Evolutionary conservation across 2,888 invertebrate species (phyloP), one percentile per base, ranked within the genome.

Genomic region (Anaspis maculata): DNA sequence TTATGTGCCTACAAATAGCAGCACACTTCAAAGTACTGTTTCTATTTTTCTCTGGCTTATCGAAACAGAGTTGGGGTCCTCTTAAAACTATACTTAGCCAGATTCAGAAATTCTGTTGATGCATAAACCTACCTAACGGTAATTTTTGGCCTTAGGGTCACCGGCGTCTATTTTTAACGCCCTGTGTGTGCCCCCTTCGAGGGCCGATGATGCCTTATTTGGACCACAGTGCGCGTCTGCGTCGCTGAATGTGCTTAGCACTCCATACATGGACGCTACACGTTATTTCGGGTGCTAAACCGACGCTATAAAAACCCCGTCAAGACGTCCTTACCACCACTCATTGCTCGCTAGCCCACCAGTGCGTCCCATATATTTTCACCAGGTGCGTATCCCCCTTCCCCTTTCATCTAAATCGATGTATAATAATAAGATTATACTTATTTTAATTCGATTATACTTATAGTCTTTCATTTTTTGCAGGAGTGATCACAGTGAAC

Each of bases 241-340:
- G 62, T 60, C 59, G 51, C 47, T 51, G n/a, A n/a, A n/a, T n/a
- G 48, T 45, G 48, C 52, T 49, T 34, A 38, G 27, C 60, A 50
- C 45, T 41, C 63, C 62, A 57, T 64, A 62, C 57, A 62, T 59
- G 62, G 62, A 46, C 48, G 52, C 54, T 50, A 45, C 41, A 35
- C 48, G 54, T 56, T 60, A 59, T 60, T 58, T 54, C 51, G 53
- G 53, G 48, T n/a, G n/a, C n/a, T 49, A 41, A 48, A 34, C 36
- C 48, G 33, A 38, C 37, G 41, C 39, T 51, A 49, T 49, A 48
- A 45, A 49, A 49, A 42, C 42, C 29, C 28, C n/a, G 25, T 13
- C 12, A 24, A 27, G 13, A 14, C 32, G 29, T 11, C 24, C 13
- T 11, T 15, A 26, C 29, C 26, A 35, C 26, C 36, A 23, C 29